Percentiles rank a stretch among this genome's conserved stretches.
phyloP scores from a whole-genome alignment of 2,797 vertebrate species.

The Thalassophryne amazonica region DNA sequence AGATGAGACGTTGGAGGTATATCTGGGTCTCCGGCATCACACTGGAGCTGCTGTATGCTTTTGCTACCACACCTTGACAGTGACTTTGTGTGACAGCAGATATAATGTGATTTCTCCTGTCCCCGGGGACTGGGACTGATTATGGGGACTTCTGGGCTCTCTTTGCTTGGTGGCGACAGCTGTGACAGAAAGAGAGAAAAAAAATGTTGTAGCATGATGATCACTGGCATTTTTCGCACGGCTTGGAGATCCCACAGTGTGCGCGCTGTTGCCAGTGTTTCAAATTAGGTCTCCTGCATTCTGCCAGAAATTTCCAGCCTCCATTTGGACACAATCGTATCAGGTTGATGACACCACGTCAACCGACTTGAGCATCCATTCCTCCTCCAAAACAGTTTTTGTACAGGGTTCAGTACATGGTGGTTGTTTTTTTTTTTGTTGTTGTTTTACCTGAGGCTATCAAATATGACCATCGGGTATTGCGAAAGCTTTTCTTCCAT shows the following conservation, averaged over 20 bases:
- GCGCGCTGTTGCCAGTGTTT: constrained; percentile 48
- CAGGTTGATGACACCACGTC: constrained; percentile 37
- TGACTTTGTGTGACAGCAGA: constrained; percentile 78
- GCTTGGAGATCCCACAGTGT: constrained; percentile 57
- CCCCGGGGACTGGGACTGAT: constrained; percentile 61
- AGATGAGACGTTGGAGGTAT: constrained; percentile 58
- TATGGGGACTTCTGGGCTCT: constrained; percentile 71
- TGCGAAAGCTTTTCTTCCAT: too few species aligned
- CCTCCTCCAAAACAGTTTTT: constrained; percentile 20
- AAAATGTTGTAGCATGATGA: constrained; percentile 63
- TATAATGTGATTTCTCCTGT: constrained; percentile 76
- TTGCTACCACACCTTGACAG: constrained; percentile 70
- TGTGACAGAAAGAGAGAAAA: constrained; percentile 48
- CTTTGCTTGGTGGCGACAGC: constrained; percentile 63
- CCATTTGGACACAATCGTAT: constrained; percentile 29
- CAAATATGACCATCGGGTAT: too few species aligned
- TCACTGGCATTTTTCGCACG: constrained; percentile 72
- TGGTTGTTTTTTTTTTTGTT: constrained; percentile 31
- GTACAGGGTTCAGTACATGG: neutral
- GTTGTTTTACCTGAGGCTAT: too few species aligned
- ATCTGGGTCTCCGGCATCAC: constrained; percentile 60
- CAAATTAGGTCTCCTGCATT: constrained; percentile 51
- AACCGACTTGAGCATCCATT: constrained; percentile 26
- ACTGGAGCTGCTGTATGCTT: constrained; percentile 46
- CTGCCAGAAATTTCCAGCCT: constrained; percentile 29